Evolutionary conservation across 2,888 invertebrate genomes (phyloP), one percentile per base, ranked within the genome.

Genomic region (Patella depressa): DNA sequence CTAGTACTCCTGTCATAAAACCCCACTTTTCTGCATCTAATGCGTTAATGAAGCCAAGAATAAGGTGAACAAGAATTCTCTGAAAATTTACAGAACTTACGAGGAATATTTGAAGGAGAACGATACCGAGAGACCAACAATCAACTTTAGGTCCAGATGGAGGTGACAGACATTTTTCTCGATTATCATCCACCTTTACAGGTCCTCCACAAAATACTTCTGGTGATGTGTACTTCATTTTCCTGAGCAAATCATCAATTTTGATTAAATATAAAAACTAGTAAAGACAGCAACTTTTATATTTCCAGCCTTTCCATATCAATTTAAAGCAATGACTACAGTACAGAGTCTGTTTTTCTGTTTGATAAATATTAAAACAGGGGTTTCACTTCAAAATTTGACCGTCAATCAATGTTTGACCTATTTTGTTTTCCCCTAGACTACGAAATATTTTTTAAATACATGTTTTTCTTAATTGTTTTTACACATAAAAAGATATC

Each of bases 51-150:
- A 57, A 57, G n/a, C 4, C 17, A 17, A 17, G 57, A 15, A 57
- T 57, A 45, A 9, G 45, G 45, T 45, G 9, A 7, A 45, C 9
- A 9, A 45, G 55, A 53, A n/a, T 29, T 15, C 65, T 19, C 4
- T 34, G 17, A 15, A 29, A n/a, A n/a, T 45, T 55, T 12, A 55
- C 17, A 73, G 34, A 53, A 80, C 86, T 83, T 76, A 88, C 89
- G 71, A 85, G 78, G 5, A 95, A 93, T 5, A 96, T 91, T 92
- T 98, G 98, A 0, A 96, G 93, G 55, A 98, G 91, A 79, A 98
- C 94, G 79, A 99, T 95, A n/a, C 98, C 99, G 79, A 97, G 92
- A 1, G 97, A 95, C 99, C 99, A 99, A 53, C 97, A 94, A 92
- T 99, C 99, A 24, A 95, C 95, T 91, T 96, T 95, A 0, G 95